Evolutionary conservation across 1,140 invertebrate species (phyloP), one percentile per base, ranked within the genome.

Genomic region (Drosophila rufa): DNA sequence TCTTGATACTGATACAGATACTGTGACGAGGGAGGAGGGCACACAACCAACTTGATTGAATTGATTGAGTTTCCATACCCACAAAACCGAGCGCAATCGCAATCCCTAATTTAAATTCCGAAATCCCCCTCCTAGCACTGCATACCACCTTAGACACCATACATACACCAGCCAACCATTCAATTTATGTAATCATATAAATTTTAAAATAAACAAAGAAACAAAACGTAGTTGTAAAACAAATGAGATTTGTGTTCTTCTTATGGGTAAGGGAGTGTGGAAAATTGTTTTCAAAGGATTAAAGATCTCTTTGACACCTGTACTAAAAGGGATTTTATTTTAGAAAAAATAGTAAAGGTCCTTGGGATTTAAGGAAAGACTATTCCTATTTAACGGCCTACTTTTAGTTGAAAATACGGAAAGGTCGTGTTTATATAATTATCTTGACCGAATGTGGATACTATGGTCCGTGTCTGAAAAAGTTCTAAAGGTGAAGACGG

Each of bases 121-220:
- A 71, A 30, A 15, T 27, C 38, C 60, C 51, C 59, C 25, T 40
- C n/a, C 57, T 43, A 48, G 51, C 61, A 53, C 43, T 47, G 51
- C 36, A 83, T 46, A 57, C 30, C 58, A 45, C 46, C 40, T 22
- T 9, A 62, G 36, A 51, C 11, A 9, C 30, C 8, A 2, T 56
- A 27, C 14, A 38, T 19, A 19, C 51, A 55, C 60, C 59, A 79
- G 46, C 22, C 59, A 77, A 70, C 42, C 68, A 83, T 83, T 83
- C 67, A 87, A 89, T 36, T 45, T 80, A 76, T 89, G 77, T 83
- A 89, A 80, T 84, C 61, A 74, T 78, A 59, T 55, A 80, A 74
- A 76, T 87, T 87, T 83, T 66, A 80, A 87, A 86, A 82, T 80
- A 86, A 87, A 85, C 42, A 51, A 66, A 48, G 22, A 74, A 68